Conservation (phyloP, 2,113 vertebrate species). For the Pithys albifrons region DNA sequence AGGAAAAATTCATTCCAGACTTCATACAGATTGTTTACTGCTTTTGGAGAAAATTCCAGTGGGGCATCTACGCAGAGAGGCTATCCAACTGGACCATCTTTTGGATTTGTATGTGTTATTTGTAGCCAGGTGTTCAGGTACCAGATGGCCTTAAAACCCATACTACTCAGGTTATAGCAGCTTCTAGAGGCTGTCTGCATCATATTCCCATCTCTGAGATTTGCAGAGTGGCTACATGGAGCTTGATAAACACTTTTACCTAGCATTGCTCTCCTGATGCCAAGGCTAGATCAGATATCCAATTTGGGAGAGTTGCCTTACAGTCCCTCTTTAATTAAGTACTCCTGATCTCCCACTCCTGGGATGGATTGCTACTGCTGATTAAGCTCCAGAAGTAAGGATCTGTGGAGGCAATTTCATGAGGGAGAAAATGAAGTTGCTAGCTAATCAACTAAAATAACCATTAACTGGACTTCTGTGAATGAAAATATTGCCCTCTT, state of each 20-base stretch:
- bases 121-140: conserved; percentile 70
- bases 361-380: conserved; percentile 67
- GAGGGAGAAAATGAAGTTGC: conserved; percentile 60
- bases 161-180: conserved; percentile 65
- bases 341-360: conserved; percentile 64
- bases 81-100: conserved; percentile 56
- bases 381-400: conserved; percentile 68
- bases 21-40: conserved; percentile 36
- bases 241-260: conserved; percentile 68
- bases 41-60: conserved; percentile 55
- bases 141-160: conserved; percentile 69
- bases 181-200: conserved; percentile 62
- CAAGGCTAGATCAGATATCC: conserved; percentile 68
- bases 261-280: conserved; percentile 66
- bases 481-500: neutral
- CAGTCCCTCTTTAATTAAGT: conserved; percentile 74
- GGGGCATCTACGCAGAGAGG: conserved; percentile 33
- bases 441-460: conserved; percentile 60
- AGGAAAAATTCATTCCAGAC: neutral
- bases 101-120: conserved; percentile 54
- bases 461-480: conserved; percentile 49
- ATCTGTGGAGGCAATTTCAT: conserved; percentile 64
- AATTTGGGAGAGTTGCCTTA: conserved; percentile 69
- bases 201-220: conserved; percentile 70
- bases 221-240: conserved; percentile 54